Evolutionary conservation across 1,140 invertebrate species (phyloP), one percentile per base, ranked within the genome.

Genomic region (Diprion similis): DNA sequence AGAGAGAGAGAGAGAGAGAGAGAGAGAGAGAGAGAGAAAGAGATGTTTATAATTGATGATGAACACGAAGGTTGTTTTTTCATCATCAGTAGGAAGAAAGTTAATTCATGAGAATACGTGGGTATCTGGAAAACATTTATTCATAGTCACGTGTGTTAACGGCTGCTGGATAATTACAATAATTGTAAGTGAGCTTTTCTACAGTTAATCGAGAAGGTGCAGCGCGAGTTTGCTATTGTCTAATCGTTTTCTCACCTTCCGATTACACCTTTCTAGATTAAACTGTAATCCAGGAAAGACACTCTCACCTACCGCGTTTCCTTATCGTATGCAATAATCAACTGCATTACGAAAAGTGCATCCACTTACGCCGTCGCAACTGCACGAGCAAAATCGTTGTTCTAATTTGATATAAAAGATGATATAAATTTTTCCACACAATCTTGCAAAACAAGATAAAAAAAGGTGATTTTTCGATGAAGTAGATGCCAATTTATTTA

Each of bases 1-100:
- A 59, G n/a, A 37, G n/a, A 59, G 51, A 59, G n/a, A 37, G n/a
- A 59, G 51, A 59, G n/a, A 37, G n/a, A 59, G 51, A 59, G n/a
- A 37, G n/a, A 59, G 51, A 59, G n/a, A 37, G n/a, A 59, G 51
- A 59, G n/a, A 37, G n/a, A 59, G 51, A 59, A 9, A 37, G n/a
- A 15, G 11, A 15, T 13, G n/a, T 13, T 59, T 59, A 15, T 17
- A 17, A 37, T 59, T 15, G 51, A 59, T 0, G 51, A 59, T 1
- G 51, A 59, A 59, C n/a, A 59, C 11, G 11, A 15, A 15, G 11
- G 11, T 59, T 15, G 11, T 59, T 3, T 13, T 59, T 17, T 17
- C 11, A 59, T 59, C n/a, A 59, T 9, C 24, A 1, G 11, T 17
- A 59, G 0, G 51, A 59, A 59, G 51, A 59, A 59, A 59, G 51